Evolutionary conservation across 2,888 invertebrate species (phyloP), one percentile per base, ranked within the genome.

Genomic region (Vannuccia rotundouncinata): DNA sequence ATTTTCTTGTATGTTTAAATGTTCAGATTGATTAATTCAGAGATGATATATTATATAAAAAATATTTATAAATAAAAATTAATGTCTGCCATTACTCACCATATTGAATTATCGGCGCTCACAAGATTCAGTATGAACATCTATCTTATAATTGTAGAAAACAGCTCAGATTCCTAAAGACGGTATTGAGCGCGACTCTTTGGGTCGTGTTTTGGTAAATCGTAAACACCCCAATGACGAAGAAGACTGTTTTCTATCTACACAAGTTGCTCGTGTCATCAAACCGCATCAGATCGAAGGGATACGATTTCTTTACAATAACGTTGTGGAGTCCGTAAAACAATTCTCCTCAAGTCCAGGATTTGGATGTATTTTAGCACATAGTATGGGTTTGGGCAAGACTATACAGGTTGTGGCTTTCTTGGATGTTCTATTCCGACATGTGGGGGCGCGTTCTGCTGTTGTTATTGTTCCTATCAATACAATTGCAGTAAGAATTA

Each of bases 361-460:
- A 13, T 96, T 98, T 88, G 99, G 99, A 17, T 99, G 98, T 87
- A 97, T 99, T 84, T 90, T 99, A 79, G 98, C 98, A 0, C 98
- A 99, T 90, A 95, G 95, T 74, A 99, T 99, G 99, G 99, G 99
- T 0, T 90, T 99, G 30, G 99, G 99, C n/a, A 99, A 99, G 90
- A 99, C 98, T 0, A 90, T 99, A 81, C 90, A 90, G 90, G 93
- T 97, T 80, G 94, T 97, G 80, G 94, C 95, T 83, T 98, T 99
- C 89, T 93, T 94, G 86, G 98, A 99, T 89, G 93, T 97, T 84
- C 95, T 98, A 88, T 91, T 98, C 84, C 90, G 95, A 78, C 93
- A 95, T 87, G 96, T 96, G 0, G 90, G 91, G 29, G 93, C 94
- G 1, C 93, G 92, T 87, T 94, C 93, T 17, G 94, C 97, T 0